A percentile compares a stretch with the other conserved stretches of the same genome.
Evolutionary conservation across 2,888 invertebrate genomes (phyloP).

Genomic region (Venusia cambrica): DNA sequence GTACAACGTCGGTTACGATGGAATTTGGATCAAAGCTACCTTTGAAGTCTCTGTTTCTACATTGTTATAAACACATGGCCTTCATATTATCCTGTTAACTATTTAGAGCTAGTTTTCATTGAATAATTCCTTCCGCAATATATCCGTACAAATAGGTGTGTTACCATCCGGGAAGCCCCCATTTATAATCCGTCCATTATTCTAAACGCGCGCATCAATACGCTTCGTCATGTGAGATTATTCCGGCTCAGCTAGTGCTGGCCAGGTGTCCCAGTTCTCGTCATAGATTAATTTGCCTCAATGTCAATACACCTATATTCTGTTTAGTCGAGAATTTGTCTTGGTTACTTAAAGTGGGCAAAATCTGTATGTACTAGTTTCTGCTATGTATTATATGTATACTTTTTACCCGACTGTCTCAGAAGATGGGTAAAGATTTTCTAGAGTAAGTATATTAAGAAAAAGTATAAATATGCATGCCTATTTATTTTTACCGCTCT

Average conservation of each 20-base stretch:
- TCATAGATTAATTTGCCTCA: slow-evolving; percentile 11
- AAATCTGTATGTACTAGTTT: no score
- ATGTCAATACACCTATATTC: slow-evolving; percentile 6
- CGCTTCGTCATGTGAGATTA: slow-evolving; percentile 38
- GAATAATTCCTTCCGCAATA: slow-evolving; percentile 8
- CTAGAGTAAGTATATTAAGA: no score
- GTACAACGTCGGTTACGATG: background rate
- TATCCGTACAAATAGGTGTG: slow-evolving; percentile 29
- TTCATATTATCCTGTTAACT: no score
- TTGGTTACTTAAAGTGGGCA: no score
- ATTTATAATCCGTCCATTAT: slow-evolving; percentile 32
- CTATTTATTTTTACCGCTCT: no score
- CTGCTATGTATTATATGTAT: no score
- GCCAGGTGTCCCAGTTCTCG: slow-evolving; percentile 24
- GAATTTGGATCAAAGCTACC: background rate
- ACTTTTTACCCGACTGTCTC: no score
- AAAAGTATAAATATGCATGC: no score
- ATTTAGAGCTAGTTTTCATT: slow-evolving; percentile 4
- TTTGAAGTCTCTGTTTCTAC: no score
- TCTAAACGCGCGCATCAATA: slow-evolving; percentile 34
- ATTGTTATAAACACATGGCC: no score
- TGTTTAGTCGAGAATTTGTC: slow-evolving; percentile 5
- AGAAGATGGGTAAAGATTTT: no score
- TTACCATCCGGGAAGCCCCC: slow-evolving; percentile 24
- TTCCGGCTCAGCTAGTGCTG: slow-evolving; percentile 33